A percentile compares a stretch with the other conserved stretches of the same genome.
Evolutionary conservation across 2,888 invertebrate species (phyloP).

Genomic region (Tuberolachnus salignus): DNA sequence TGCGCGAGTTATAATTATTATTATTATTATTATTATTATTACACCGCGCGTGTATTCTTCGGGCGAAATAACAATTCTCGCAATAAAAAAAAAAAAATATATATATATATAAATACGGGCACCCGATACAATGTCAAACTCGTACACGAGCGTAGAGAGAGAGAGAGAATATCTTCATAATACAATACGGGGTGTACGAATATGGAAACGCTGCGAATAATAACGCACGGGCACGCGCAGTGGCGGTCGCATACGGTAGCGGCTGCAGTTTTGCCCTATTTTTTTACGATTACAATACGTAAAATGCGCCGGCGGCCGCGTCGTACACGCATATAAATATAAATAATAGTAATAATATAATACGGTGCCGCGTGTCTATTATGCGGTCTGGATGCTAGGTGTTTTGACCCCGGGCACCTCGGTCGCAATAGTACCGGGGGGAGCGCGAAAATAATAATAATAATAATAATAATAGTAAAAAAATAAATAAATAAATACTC

Average conservation of each 20-base stretch:
- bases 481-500: too few species aligned
- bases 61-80: too few species aligned
- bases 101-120: background rate
- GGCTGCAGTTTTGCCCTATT: background rate
- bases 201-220: slow-evolving; percentile 4
- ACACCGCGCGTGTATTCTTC: background rate
- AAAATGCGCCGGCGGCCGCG: background rate
- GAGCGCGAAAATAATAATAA: too few species aligned
- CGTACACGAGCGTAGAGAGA: background rate
- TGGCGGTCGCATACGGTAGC: background rate
- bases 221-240: background rate
- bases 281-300: background rate
- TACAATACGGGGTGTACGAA: background rate
- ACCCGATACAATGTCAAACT: background rate
- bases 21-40: background rate
- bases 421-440: too few species aligned
- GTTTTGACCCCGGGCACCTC: too few species aligned
- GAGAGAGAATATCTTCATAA: background rate
- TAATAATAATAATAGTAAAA: too few species aligned
- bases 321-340: too few species aligned
- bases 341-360: too few species aligned
- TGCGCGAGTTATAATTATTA: too few species aligned
- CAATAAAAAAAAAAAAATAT: too few species aligned
- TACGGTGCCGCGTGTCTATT: too few species aligned
- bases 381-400: too few species aligned